phyloP scores from a whole-genome alignment of 2,797 vertebrate species.

The Micropoecilia bifurca region DNA sequence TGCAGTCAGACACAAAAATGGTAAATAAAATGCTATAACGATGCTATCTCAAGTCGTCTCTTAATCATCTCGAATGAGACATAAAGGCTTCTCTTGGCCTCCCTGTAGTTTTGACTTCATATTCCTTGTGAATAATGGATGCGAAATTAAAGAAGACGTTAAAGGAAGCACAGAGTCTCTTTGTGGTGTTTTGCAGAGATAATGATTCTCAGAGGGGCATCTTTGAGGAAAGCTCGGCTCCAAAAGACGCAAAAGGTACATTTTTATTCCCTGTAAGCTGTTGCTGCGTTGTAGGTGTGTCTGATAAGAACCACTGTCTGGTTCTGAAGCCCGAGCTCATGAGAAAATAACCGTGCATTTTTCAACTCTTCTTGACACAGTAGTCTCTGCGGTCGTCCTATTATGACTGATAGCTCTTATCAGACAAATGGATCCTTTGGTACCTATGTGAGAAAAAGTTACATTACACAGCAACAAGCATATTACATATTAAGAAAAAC shows the following conservation, averaged over 20 bases:
- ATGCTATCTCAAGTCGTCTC: constrained; percentile 2
- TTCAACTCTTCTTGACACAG: constrained; percentile 25
- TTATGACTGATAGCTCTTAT: constrained; percentile 55
- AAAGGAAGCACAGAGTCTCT: constrained; percentile 55
- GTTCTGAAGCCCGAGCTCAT: constrained; percentile 16
- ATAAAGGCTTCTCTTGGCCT: constrained; percentile 33
- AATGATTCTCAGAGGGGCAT: constrained; percentile 61
- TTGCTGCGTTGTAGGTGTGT: constrained; percentile 10
- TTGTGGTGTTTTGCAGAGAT: constrained; percentile 61
- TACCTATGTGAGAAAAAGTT: neutral
- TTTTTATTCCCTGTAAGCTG: constrained; percentile 25
- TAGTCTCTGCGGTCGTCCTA: constrained; percentile 18
- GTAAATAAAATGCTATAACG: constrained; percentile 16
- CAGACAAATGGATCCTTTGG: constrained; percentile 30
- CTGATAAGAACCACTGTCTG: constrained; percentile 16
- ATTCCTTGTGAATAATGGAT: constrained; percentile 71
- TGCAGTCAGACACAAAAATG: neutral
- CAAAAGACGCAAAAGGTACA: constrained; percentile 22
- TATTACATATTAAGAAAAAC: constrained; percentile 10
- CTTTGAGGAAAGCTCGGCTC: constrained; percentile 46
- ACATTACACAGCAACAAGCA: constrained; percentile 19
- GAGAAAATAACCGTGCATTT: constrained; percentile 12
- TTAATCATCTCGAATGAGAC: constrained; percentile 43
- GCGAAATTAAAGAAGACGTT: constrained; percentile 61
- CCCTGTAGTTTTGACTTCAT: constrained; percentile 25